Conservation (phyloP, 2,113 vertebrate genomes). For the Anser cygnoides region DNA sequence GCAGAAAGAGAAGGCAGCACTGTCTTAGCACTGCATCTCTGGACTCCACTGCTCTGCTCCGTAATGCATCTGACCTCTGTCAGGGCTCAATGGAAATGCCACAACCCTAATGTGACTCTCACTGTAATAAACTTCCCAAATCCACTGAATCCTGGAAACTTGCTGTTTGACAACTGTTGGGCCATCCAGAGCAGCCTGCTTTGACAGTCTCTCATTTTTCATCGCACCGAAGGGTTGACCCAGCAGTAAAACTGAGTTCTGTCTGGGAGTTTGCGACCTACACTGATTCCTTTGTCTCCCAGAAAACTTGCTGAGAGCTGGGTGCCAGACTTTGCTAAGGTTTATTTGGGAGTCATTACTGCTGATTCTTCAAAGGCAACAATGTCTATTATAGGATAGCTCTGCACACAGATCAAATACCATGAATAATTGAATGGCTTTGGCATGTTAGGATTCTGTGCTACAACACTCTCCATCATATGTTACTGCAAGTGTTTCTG, state of each 20-base stretch:
- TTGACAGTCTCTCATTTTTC: background rate
- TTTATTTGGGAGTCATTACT: background rate
- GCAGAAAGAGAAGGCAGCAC: background rate
- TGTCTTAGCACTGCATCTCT: background rate
- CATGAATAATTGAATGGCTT: background rate
- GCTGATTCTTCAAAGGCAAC: background rate
- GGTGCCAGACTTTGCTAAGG: background rate
- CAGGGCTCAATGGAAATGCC: background rate
- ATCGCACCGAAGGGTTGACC: rapidly evolving
- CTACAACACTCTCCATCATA: background rate
- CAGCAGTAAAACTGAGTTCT: rapidly evolving
- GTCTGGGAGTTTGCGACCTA: background rate
- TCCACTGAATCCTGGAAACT: background rate
- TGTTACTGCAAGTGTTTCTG: background rate
- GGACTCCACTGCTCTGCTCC: rapidly evolving
- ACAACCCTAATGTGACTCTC: rapidly evolving
- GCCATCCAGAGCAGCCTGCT: rapidly evolving
- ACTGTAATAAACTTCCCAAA: background rate
- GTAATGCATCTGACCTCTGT: background rate
- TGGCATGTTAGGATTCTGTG: background rate
- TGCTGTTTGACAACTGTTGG: rapidly evolving
- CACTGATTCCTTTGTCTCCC: background rate
- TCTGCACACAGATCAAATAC: background rate
- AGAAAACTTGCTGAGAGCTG: background rate
- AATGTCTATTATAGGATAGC: background rate